These are phyloP conservation scores for Ophion ellenae DNA, from an alignment of 2,888 invertebrate genomes.

Conservation along the genomic window DNA sequence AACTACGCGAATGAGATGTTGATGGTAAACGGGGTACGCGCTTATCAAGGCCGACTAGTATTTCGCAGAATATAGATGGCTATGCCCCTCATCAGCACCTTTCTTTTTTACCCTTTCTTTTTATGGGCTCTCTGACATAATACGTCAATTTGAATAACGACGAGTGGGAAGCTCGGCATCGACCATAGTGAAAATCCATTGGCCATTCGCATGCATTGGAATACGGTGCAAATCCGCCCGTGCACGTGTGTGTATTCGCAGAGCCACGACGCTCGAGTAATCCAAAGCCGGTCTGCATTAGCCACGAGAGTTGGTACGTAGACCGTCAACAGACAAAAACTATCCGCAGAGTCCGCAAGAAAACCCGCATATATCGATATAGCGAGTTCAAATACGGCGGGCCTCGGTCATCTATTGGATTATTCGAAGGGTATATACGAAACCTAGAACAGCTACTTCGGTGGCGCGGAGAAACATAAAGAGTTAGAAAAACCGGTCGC, in stretches of 20 bases:
- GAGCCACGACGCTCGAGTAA: conserved; percentile 46
- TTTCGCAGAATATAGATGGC: too few species aligned
- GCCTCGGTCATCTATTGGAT: conserved; percentile 81
- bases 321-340: conserved; percentile 11
- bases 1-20: too few species aligned
- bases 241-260: neutral
- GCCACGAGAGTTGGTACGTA: conserved; percentile 15
- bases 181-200: conserved; percentile 37
- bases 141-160: conserved; percentile 33
- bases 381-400: conserved; percentile 64
- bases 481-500: conserved; percentile 69
- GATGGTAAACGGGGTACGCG: too few species aligned
- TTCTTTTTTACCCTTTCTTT: conserved; percentile 16
- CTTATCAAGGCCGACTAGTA: too few species aligned
- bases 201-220: neutral
- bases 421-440: conserved; percentile 75
- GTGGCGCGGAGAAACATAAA: conserved; percentile 10
- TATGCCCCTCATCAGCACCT: neutral
- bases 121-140: conserved; percentile 33
- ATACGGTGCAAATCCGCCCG: neutral
- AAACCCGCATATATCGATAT: conserved; percentile 49
- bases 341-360: conserved; percentile 30
- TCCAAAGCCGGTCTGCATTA: conserved; percentile 58
- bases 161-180: conserved; percentile 42
- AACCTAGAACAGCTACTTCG: conserved; percentile 31